phyloP scores from a whole-genome alignment of 1,140 invertebrate species.

The Eumaeus atala region DNA sequence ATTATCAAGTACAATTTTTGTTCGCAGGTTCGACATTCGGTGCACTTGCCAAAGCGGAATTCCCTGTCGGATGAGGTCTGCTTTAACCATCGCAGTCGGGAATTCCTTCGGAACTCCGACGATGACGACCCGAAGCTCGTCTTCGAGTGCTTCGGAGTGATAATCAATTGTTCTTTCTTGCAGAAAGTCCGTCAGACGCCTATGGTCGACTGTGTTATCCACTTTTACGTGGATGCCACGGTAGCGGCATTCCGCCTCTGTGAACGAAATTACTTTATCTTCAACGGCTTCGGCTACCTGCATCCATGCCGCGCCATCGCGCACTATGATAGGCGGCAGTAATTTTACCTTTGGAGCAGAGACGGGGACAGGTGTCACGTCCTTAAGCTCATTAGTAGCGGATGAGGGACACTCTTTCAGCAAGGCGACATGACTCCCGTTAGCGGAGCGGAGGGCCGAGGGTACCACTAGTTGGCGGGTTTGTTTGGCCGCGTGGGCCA shows the following conservation, averaged over 20 bases:
- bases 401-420: too few species aligned
- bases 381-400: too few species aligned
- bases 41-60: not conserved
- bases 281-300: not conserved
- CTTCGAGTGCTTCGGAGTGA: not conserved
- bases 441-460: not conserved
- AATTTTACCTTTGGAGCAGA: not conserved
- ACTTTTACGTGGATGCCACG: not conserved
- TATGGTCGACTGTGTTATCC: not conserved
- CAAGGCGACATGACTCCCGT: too few species aligned
- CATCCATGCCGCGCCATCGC: not conserved
- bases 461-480: not conserved
- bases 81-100: not conserved
- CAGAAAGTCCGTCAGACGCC: not conserved
- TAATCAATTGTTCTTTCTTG: not conserved
- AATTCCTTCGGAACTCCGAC: not conserved
- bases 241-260: not conserved
- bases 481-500: not conserved
- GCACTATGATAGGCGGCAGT: not conserved
- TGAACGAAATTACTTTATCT: not conserved
- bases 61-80: not conserved
- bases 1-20: not conserved
- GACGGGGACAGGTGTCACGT: not conserved
- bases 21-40: not conserved
- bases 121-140: not conserved